Conservation (phyloP, 2,888 invertebrate species). For the Pantelozetes paolii region DNA sequence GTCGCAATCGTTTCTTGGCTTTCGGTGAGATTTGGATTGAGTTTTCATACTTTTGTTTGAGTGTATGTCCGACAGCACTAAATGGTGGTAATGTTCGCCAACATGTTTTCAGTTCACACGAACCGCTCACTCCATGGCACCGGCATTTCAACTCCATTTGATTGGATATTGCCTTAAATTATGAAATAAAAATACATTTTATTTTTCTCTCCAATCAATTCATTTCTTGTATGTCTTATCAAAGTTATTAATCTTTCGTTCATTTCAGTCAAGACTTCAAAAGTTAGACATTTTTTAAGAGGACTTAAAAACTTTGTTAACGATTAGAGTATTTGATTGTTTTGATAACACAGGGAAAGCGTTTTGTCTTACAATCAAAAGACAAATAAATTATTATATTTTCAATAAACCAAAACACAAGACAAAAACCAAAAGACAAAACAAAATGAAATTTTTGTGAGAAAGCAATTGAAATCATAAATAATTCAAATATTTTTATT, state of each 20-base stretch:
- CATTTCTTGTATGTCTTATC: neutral
- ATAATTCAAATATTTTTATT: slow-evolving; percentile 30
- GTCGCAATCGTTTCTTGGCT: slow-evolving; percentile 52
- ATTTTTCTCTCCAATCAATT: neutral
- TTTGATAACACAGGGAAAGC: neutral
- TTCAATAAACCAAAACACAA: slow-evolving; percentile 6
- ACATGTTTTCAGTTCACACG: slow-evolving; percentile 60
- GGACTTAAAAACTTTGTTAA: neutral
- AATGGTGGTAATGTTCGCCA: slow-evolving; percentile 60
- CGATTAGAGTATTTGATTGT: slow-evolving; percentile 2
- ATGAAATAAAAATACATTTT: neutral
- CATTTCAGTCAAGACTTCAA: neutral
- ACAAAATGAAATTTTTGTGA: neutral
- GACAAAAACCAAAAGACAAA: slow-evolving; percentile 2
- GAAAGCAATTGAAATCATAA: slow-evolving; percentile 25
- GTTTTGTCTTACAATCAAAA: neutral
- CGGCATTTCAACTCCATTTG: slow-evolving; percentile 58
- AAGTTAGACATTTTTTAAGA: neutral
- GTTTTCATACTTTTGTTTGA: slow-evolving; percentile 59
- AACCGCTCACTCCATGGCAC: slow-evolving; percentile 61
- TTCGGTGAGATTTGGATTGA: slow-evolving; percentile 55
- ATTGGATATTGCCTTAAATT: slow-evolving; percentile 44
- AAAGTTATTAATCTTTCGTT: neutral
- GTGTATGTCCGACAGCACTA: slow-evolving; percentile 56
- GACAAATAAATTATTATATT: slow-evolving; percentile 22